These are phyloP conservation scores for Drosophila ananassae DNA, from an alignment of 1,140 invertebrate genomes.

Conservation along the genomic window DNA sequence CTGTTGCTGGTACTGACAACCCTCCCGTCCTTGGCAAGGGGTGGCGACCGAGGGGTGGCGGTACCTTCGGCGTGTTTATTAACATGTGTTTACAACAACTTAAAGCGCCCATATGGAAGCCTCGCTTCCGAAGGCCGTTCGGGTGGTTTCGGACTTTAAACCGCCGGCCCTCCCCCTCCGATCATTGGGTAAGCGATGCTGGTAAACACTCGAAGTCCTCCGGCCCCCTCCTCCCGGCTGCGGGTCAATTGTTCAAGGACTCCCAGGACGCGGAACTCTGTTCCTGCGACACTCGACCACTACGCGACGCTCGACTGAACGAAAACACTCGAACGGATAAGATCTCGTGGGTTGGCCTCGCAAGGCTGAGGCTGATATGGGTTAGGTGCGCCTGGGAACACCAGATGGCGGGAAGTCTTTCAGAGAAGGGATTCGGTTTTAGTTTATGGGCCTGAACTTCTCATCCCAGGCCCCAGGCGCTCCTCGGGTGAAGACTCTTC, in stretches of 20 bases:
- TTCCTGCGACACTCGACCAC: slow-evolving; percentile 29
- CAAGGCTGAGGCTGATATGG: background rate
- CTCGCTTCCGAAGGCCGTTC: background rate
- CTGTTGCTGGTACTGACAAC: slow-evolving; percentile 72
- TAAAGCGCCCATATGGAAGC: slow-evolving; percentile 74
- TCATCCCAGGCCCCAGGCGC: no score
- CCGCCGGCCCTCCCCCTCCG: slow-evolving; percentile 1
- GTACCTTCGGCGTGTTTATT: slow-evolving; percentile 71
- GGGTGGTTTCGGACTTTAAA: slow-evolving; percentile 20
- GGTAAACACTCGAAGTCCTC: slow-evolving; percentile 76
- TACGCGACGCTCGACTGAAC: slow-evolving; percentile 4
- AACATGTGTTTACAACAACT: slow-evolving; percentile 83
- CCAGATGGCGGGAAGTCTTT: slow-evolving; percentile 28
- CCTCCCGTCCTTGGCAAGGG: slow-evolving; percentile 16
- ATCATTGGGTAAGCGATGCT: slow-evolving; percentile 62
- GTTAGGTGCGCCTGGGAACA: no score
- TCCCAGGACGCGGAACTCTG: background rate
- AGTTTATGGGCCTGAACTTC: background rate
- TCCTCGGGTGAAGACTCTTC: background rate
- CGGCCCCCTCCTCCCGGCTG: slow-evolving; percentile 55
- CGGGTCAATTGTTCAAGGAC: slow-evolving; percentile 50
- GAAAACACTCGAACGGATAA: slow-evolving; percentile 8
- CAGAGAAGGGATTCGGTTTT: background rate
- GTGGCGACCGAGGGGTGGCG: background rate
- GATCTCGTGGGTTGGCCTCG: slow-evolving; percentile 21